phyloP scores from a whole-genome alignment of 2,113 vertebrate species.

The Lethenteron camtschaticum region DNA sequence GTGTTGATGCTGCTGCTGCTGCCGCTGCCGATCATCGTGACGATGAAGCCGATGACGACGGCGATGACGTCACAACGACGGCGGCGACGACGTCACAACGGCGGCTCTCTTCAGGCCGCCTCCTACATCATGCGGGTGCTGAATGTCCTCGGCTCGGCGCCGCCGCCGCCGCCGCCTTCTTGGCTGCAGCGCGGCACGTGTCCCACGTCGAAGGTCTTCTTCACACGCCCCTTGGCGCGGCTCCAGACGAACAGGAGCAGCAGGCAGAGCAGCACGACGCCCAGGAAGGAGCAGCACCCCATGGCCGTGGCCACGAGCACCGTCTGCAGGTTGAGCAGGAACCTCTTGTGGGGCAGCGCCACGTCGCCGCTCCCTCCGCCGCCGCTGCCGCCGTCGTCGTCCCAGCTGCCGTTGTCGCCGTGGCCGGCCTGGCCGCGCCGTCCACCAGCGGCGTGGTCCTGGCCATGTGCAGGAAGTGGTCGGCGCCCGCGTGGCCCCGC shows the following conservation, averaged over 20 bases:
- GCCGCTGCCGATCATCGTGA: too few species aligned
- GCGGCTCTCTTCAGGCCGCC: too few species aligned
- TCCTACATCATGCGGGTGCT: too few species aligned
- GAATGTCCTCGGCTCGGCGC: too few species aligned
- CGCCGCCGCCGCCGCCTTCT: too few species aligned
- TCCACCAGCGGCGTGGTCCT: neutral
- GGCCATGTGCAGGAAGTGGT: slow-evolving; percentile 4
- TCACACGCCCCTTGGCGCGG: slow-evolving; percentile 92
- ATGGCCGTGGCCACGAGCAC: slow-evolving; percentile 96
- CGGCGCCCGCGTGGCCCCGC: neutral
- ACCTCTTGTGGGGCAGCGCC: slow-evolving; percentile 13
- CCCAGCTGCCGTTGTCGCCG: slow-evolving; percentile 70
- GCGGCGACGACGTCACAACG: too few species aligned
- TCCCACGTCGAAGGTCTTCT: slow-evolving; percentile 96
- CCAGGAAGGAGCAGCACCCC: slow-evolving; percentile 97
- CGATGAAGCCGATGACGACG: too few species aligned
- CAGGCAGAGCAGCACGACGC: slow-evolving; percentile 88
- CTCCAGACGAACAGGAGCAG: slow-evolving; percentile 97
- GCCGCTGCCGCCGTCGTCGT: slow-evolving; percentile 61
- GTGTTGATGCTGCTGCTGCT: too few species aligned
- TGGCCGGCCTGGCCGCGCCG: neutral
- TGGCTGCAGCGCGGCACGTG: slow-evolving; percentile 47
- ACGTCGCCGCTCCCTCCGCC: slow-evolving; percentile 38
- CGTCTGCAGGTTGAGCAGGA: slow-evolving; percentile 96
- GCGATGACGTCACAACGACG: too few species aligned